Base-by-base conservation (phyloP, 2,888 invertebrate genomes). In the Pterostichus madidus region DNA sequence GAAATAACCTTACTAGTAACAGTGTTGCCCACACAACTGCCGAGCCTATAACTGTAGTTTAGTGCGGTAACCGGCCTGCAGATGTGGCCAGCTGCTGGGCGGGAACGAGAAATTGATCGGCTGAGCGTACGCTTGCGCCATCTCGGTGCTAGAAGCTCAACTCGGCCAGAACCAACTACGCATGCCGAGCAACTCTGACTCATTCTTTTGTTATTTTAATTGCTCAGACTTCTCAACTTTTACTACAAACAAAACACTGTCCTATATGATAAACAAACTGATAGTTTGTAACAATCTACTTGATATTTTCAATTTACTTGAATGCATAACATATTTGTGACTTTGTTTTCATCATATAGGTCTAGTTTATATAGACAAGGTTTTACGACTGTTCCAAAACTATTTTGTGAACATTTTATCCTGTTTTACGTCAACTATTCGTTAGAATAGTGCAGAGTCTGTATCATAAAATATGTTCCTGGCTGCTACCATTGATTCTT, bases 71-170 rank as follows among this genome's bases (percentile, higher is more conserved):
- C 64, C 13, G 15, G 17, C 79, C 64, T 49, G 46, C 44, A 64
- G 79, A 79, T 79, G 79, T 79, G 15, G 15, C 80, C 71, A 68
- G 75, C 75, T 75, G 49, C 32, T 75, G 75, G 64, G 46, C 75
- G 59, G 64, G 46, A 64, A 59, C 77, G 5, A 7, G 17, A 32
- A 77, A 77, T 77, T 53, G 77, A 77, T 77, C 77, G 49, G 1
- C 13, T 8, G 15, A 32, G 17, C 31, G 39, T 35, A 68, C 71
- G 80, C 80, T 68, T 80, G 80, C 80, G 80, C 80, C 80, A 80
- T 80, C 80, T 80, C 32, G 6, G 49, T 52, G 8, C 39, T 13
- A 64, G 44, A 24, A 79, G 32, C 46, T n/a, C 46, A 44, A 79
- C 44, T 32, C 8, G n/a, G 11, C 0, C 13, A 2, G 7, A 31